Base-by-base conservation (phyloP, 2,113 vertebrate genomes). In the Tachysurus fulvidraco region DNA sequence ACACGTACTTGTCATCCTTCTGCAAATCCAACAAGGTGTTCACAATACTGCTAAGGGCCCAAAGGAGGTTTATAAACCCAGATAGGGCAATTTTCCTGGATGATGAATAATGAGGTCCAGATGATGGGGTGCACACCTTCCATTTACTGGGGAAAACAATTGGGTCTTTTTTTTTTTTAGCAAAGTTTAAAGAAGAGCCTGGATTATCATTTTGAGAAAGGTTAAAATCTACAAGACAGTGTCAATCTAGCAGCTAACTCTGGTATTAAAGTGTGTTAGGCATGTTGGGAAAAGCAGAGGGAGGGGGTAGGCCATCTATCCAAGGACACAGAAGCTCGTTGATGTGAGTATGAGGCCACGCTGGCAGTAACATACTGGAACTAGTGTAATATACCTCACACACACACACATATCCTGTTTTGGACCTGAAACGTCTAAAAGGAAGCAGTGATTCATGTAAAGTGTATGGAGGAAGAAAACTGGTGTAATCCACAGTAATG, bases 341-440 rank as follows among this genome's bases (percentile, higher is more conserved):
- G 67, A 46, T 46, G 50, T 55, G 69, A 78, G 79, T 85, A 89
- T 73, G 57, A 86, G 83, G 78, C 81, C 76, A 82, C 83, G 85
- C 77, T 88, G 41, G 28, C 74, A 76, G 52, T 74, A 50, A 87
- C 73, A 81, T 80, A 84, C 41, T 71, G 60, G 36, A 82, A 30
- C 21, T 17, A 82, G 36, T 88, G 87, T 88, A 62, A 46, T n/a
- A 69, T 9, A 77, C 50, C 21, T 36, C 59, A 60, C n/a, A 73
- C 23, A 73, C 16, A 46, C 60, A 81, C 71, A 74, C 41, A 73
- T 55, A 65, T 11, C 60, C 21, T 13, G 14, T 74, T 17, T 30
- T 62, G 12, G 44, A 5, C 57, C 41, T 81, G 8, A 67, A 81
- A 30, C 2, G 19, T 67, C 9, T 73, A 74, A 81, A 73, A 57